These are phyloP conservation scores for Apostichopus japonicus DNA, from an alignment of 35 echinoderm and acorn worm genomes.

Conservation along the genomic window DNA sequence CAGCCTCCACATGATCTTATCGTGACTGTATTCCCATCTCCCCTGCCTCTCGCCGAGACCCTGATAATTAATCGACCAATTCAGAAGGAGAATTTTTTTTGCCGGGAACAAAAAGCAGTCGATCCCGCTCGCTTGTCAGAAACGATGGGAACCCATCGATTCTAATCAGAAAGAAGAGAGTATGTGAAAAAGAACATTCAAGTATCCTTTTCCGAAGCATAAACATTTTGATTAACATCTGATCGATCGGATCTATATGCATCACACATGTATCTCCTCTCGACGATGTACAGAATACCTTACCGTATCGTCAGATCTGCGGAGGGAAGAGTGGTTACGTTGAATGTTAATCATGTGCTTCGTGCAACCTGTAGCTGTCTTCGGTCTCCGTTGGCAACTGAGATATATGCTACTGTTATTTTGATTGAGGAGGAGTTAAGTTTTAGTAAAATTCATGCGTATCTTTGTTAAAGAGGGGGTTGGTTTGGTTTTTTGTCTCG, in stretches of 20 bases:
- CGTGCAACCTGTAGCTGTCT: neutral
- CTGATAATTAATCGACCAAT: no score
- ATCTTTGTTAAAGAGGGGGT: neutral
- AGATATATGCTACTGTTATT: neutral
- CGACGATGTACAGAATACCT: neutral
- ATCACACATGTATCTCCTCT: neutral
- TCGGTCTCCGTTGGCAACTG: neutral
- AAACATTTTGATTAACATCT: neutral
- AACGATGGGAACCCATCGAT: no score
- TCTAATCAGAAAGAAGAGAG: no score
- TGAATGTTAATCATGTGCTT: neutral
- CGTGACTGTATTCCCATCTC: no score
- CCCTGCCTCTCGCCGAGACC: no score
- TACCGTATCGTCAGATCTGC: slow-evolving; percentile 23
- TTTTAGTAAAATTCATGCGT: no score
- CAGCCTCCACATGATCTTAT: no score
- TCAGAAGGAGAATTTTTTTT: no score
- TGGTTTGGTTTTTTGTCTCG: neutral
- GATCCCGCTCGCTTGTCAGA: no score
- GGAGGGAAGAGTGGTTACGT: neutral
- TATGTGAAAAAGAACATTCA: neutral
- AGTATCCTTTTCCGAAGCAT: neutral
- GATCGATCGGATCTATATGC: neutral
- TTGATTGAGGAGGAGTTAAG: no score
- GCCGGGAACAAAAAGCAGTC: no score